A percentile compares a stretch with the other conserved stretches of the same genome.
phyloP scores from a whole-genome alignment of 2,113 vertebrate species.

The Nerophis ophidion region DNA sequence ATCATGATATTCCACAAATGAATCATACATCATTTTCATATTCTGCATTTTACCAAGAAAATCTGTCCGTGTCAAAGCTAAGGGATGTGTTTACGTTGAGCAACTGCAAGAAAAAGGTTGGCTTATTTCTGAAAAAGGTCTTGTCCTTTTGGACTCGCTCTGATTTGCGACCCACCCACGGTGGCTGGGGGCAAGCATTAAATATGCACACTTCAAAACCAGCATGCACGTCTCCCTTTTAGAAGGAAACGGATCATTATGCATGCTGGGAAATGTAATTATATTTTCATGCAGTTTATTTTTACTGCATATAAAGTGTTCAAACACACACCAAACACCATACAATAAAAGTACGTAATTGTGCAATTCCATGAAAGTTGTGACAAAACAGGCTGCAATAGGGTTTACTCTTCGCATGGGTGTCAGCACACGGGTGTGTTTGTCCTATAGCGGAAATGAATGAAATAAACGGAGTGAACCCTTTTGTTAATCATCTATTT shows the following conservation, averaged over 20 bases:
- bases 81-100: constrained; percentile 12
- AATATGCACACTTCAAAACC: too few species aligned
- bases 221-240: constrained; percentile 37
- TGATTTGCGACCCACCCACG: constrained; percentile 40
- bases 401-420: too few species aligned
- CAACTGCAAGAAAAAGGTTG: constrained; percentile 22
- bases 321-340: background rate
- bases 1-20: background rate
- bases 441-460: too few species aligned
- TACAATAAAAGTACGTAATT: too few species aligned
- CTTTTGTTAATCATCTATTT: too few species aligned
- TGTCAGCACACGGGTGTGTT: too few species aligned
- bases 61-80: constrained; percentile 8
- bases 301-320: background rate
- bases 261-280: constrained; percentile 18
- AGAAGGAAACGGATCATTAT: constrained; percentile 35
- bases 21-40: constrained; percentile 1
- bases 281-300: constrained; percentile 26
- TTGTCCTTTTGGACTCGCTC: constrained; percentile 42
- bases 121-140: constrained; percentile 44
- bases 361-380: too few species aligned
- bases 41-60: background rate
- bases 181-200: constrained; percentile 44
- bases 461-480: too few species aligned
- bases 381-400: too few species aligned